A percentile compares a stretch with the other conserved stretches of the same genome.
Evolutionary conservation across 1,140 invertebrate species (phyloP).

Genomic region (Drosophila truncata): DNA sequence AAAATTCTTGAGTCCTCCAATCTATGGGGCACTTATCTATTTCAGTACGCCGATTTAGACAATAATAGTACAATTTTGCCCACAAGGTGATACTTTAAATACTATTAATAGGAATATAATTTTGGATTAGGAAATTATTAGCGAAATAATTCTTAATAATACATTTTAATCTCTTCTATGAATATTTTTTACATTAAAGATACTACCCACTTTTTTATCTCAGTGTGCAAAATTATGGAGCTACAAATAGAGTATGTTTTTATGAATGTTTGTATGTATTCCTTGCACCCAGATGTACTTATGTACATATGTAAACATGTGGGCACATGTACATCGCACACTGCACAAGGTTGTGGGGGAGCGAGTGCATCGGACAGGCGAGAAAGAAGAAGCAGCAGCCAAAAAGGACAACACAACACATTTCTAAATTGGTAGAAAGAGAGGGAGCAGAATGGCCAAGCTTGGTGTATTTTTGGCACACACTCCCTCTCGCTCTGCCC

Average conservation of each 20-base stretch:
- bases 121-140: too few species aligned
- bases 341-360: constrained; percentile 24
- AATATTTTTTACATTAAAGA: neutral
- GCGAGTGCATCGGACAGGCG: constrained; percentile 3
- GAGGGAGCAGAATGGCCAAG: constrained; percentile 8
- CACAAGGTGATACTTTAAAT: neutral
- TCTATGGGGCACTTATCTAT: constrained; percentile 25
- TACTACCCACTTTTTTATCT: neutral
- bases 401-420: constrained; percentile 30
- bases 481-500: constrained; percentile 13
- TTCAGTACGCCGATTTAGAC: constrained; percentile 1
- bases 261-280: neutral
- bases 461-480: constrained; percentile 42
- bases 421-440: constrained; percentile 18
- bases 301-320: constrained; percentile 25
- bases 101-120: too few species aligned
- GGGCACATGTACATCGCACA: constrained; percentile 12
- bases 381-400: constrained; percentile 1
- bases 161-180: too few species aligned
- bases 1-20: constrained; percentile 10
- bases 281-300: constrained; percentile 20
- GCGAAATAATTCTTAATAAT: too few species aligned
- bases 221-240: constrained; percentile 20
- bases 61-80: constrained; percentile 10
- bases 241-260: constrained; percentile 34